A percentile compares a stretch with the other conserved stretches of the same genome.
phyloP scores from a whole-genome alignment of 2,797 vertebrate genomes.

The Phoeniculus purpureus region DNA sequence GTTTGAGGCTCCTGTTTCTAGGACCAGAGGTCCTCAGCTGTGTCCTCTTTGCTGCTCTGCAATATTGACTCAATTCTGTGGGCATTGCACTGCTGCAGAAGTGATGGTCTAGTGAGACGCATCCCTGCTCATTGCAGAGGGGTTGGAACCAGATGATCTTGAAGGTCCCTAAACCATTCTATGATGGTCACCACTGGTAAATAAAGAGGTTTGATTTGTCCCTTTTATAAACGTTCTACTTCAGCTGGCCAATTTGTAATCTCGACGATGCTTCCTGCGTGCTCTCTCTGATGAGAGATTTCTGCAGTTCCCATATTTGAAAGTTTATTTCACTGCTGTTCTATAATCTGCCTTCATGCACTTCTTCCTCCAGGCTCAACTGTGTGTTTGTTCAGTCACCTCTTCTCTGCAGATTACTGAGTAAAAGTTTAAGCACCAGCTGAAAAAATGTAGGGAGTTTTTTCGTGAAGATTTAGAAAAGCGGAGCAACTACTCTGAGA shows the following conservation, averaged over 20 bases:
- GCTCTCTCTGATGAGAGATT: neutral
- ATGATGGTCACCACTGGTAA: rapidly evolving
- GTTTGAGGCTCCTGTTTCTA: neutral
- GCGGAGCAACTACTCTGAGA: neutral
- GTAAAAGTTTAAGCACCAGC: neutral
- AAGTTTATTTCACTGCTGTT: slow-evolving; percentile 12
- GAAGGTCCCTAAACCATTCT: too few species aligned
- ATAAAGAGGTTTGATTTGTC: neutral
- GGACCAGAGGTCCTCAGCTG: neutral
- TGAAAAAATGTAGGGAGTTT: neutral
- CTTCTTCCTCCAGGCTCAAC: neutral
- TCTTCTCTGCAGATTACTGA: slow-evolving; percentile 3
- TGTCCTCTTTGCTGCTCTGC: neutral
- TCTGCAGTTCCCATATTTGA: neutral
- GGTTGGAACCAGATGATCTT: too few species aligned
- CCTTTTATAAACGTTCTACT: neutral
- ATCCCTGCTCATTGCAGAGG: too few species aligned
- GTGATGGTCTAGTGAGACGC: neutral
- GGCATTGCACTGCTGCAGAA: rapidly evolving
- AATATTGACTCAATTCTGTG: rapidly evolving
- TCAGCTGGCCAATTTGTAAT: neutral
- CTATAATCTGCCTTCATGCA: neutral
- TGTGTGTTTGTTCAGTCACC: neutral
- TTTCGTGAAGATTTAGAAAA: neutral
- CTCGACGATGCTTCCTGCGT: neutral